Base-by-base conservation (phyloP, 1,140 invertebrate genomes). In the Dreissena rostriformis region DNA sequence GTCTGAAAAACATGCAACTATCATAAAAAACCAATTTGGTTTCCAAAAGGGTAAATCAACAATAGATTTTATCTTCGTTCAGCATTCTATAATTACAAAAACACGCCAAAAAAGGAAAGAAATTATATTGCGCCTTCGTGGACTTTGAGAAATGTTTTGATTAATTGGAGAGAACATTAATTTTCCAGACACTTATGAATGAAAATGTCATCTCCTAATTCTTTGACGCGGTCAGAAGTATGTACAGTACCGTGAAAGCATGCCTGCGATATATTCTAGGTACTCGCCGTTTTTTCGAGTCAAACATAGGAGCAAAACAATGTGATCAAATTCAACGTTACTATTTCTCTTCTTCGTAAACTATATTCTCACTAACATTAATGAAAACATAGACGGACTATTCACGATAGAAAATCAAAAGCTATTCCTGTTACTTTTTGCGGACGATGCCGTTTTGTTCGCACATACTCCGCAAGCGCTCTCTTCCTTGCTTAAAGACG, bases 101-200 rank as follows among this genome's bases (percentile, higher is more conserved):
- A 17, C 76, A 12, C n/a, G 22, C 12, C 19, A 22, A 26, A 52
- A 39, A n/a, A n/a, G n/a, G n/a, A 22, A 68, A 52, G n/a, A 79
- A 79, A 79, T 53, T 79, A 22, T 79, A 51, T 61, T n/a, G n/a
- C n/a, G n/a, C n/a, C n/a, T n/a, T 57, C 22, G 15, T 75, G 5
- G 75, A 78, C 14, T 78, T 66, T 29, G 57, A 76, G 39, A 76
- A 76, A 76, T 79, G 39, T 55, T 76, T 76, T 65, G 74, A 76
- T 39, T 26, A 65, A 28, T 63, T 76, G n/a, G 55, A 76, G 26
- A 26, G 61, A 65, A 63, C n/a, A 15, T 76, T 63, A 29, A n/a
- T 76, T n/a, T 76, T 14, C 14, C 22, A 19, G 2, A 65, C 66
- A 22, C 22, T 76, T n/a, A n/a, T n/a, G n/a, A n/a, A n/a, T n/a